Evolutionary conservation across 2,888 invertebrate species (phyloP).

Genomic region (Lithophane ornitopus): DNA sequence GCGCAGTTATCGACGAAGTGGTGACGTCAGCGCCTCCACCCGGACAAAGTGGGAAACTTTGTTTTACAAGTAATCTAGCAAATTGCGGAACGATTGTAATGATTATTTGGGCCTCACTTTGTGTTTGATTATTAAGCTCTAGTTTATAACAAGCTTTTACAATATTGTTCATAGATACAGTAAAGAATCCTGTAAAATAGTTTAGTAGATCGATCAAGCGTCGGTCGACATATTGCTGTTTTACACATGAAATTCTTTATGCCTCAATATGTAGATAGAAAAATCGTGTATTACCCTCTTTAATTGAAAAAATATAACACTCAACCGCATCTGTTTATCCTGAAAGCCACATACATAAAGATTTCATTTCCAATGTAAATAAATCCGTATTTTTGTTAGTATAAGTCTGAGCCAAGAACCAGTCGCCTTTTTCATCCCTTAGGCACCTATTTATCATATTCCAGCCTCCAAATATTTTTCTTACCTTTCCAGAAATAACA

Average conservation of each 20-base stretch:
- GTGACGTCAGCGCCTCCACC: slow-evolving; percentile 35
- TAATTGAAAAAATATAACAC: slow-evolving; percentile 16
- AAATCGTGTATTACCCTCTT: neutral
- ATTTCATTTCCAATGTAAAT: slow-evolving; percentile 32
- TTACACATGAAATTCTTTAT: neutral
- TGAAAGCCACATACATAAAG: slow-evolving; percentile 3
- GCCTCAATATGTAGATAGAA: neutral
- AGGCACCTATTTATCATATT: slow-evolving; percentile 53
- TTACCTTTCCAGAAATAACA: slow-evolving; percentile 41
- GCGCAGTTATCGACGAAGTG: slow-evolving; percentile 38
- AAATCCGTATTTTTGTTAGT: slow-evolving; percentile 35
- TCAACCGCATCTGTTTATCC: neutral
- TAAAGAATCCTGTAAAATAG: neutral
- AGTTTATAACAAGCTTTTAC: slow-evolving; percentile 8
- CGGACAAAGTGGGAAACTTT: slow-evolving; percentile 49
- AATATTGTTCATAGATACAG: neutral
- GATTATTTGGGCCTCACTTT: slow-evolving; percentile 17
- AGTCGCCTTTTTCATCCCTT: slow-evolving; percentile 37
- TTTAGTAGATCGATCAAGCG: neutral
- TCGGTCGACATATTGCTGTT: neutral
- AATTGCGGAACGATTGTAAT: slow-evolving; percentile 36
- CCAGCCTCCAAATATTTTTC: slow-evolving; percentile 48
- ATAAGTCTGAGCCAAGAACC: slow-evolving; percentile 16
- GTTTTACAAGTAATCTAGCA: slow-evolving; percentile 58
- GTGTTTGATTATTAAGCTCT: slow-evolving; percentile 15